Evolutionary conservation across 2,113 vertebrate species (phyloP).

Genomic region (Egretta garzetta): DNA sequence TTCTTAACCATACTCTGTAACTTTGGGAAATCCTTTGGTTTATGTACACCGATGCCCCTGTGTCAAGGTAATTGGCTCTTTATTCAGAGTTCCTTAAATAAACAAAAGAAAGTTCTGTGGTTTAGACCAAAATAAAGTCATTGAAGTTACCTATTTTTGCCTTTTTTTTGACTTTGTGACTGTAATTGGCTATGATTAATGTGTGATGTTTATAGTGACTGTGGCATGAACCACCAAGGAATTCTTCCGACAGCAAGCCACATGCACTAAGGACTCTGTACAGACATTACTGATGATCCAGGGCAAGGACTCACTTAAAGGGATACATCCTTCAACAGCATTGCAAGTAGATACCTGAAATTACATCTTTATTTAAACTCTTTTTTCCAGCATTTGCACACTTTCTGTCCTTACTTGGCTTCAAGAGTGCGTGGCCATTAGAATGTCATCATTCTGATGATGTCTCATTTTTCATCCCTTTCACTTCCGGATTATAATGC

Average conservation of each 20-base stretch:
- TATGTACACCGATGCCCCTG: accelerated
- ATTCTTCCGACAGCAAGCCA: not conserved
- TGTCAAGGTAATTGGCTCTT: not conserved
- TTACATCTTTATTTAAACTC: not conserved
- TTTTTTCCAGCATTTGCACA: not conserved
- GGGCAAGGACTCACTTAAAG: not conserved
- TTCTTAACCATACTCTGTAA: not conserved
- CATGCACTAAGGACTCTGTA: not conserved
- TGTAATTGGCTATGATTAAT: not conserved
- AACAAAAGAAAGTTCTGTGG: not conserved
- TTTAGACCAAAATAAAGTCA: not conserved
- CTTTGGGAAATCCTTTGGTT: not conserved
- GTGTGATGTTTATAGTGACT: not conserved
- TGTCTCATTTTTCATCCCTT: not conserved
- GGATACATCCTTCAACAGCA: not conserved
- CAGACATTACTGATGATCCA: not conserved
- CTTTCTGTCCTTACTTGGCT: not conserved
- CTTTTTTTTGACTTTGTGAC: not conserved
- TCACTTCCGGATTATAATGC: not conserved
- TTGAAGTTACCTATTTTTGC: not conserved
- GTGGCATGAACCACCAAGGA: not conserved
- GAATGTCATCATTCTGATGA: not conserved
- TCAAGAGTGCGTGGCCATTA: not conserved
- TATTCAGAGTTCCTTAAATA: not conserved
- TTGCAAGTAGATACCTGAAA: not conserved